Evolutionary conservation across 2,113 vertebrate species (phyloP).

Genomic region (Brachionichthys hirsutus): DNA sequence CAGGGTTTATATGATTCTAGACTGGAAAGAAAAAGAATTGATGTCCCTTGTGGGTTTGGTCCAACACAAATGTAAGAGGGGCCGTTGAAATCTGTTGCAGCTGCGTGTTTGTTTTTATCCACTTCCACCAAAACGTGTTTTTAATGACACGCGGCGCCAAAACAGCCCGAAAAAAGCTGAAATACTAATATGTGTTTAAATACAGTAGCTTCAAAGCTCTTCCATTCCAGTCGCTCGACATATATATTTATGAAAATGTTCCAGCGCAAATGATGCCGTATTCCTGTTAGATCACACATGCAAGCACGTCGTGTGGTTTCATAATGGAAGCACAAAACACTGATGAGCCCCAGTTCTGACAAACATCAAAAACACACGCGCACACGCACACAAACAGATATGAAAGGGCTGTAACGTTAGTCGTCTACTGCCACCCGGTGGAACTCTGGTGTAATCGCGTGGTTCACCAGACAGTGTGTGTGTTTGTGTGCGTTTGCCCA

Average conservation of each 20-base stretch:
- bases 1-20: slow-evolving; percentile 48
- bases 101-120: slow-evolving; percentile 65
- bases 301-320: neutral
- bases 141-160: slow-evolving; percentile 37
- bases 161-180: slow-evolving; percentile 46
- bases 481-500: neutral
- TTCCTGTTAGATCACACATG: neutral
- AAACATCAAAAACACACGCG: too few relatives aligned
- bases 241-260: too few relatives aligned
- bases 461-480: neutral
- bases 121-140: slow-evolving; percentile 48
- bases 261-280: too few relatives aligned
- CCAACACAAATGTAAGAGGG: slow-evolving; percentile 23
- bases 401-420: neutral
- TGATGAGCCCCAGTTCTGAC: too few relatives aligned
- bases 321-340: too few relatives aligned
- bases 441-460: slow-evolving; percentile 10
- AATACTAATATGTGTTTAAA: neutral
- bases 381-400: too few relatives aligned
- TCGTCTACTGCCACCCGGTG: slow-evolving; percentile 69
- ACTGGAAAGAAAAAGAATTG: slow-evolving; percentile 76
- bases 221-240: too few relatives aligned
- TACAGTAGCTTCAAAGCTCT: too few relatives aligned
- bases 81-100: slow-evolving; percentile 49
- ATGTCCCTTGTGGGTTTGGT: slow-evolving; percentile 40